Evolutionary conservation across 2,113 vertebrate genomes (phyloP), one percentile per base, ranked within the genome.

Genomic region (Phocoena sinus): DNA sequence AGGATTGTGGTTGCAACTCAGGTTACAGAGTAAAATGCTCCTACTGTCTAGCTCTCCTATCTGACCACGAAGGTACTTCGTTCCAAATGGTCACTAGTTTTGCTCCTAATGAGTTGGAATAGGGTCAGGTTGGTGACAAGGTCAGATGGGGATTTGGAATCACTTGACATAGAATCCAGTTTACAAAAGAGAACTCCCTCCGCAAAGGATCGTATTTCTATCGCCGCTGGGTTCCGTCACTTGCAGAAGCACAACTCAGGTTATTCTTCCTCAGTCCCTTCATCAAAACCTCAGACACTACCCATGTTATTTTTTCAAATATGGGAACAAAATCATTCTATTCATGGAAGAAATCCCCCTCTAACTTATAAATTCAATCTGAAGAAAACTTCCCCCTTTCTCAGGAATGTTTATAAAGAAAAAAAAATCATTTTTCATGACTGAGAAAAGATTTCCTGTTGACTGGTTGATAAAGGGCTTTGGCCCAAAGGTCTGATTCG

Each of bases 331-430:
- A 86, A 36, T 53, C 47, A 47, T 74, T 92, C 21, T 76, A 44
- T 71, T 88, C n/a, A 41, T 71, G 65, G 68, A 92, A 83, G 70
- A 91, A 92, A 53, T 86, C 10, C 65, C 60, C 21, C 50, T 38
- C 56, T 86, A 56, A 91, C 62, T 85, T 97, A 91, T 77, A 93
- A 96, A 91, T 97, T 95, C 80, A 95, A 65, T 44, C 56, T 71
- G 56, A 96, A 90, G 53, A 89, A 80, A 79, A 82, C 1, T 28
- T 79, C 4, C 1, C 31, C 11, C 25, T 50, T 89, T 91, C 33
- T 38, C 56, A 86, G 77, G 53, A 96, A 91, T 92, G 41, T 23
- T 56, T 88, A 77, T 56, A 77, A 90, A 65, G 53, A 50, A 91
- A 65, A 88, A 94, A 96, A 80, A 67, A 21, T 67, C 41, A 44